These are phyloP conservation scores for Stratiolaelaps scimitus DNA, from an alignment of 1,140 invertebrate species.

Conservation along the genomic window DNA sequence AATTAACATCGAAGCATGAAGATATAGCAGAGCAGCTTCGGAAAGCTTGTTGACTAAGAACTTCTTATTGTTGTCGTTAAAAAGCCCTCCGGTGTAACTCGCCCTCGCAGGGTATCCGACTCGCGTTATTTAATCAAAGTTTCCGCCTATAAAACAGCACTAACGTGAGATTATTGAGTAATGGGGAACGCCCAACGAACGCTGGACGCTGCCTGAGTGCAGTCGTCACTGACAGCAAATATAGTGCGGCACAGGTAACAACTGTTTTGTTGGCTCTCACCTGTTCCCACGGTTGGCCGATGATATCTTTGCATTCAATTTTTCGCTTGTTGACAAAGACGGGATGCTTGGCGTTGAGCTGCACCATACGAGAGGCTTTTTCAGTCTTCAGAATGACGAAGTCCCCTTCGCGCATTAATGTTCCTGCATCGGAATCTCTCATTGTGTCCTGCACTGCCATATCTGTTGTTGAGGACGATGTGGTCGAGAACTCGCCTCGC, in stretches of 20 bases:
- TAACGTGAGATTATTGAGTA: background rate
- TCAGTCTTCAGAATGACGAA: constrained; percentile 27
- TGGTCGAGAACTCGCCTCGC: too few species aligned
- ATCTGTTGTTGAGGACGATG: too few species aligned
- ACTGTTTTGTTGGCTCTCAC: constrained; percentile 56
- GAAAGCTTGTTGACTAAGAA: too few species aligned
- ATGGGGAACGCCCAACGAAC: background rate
- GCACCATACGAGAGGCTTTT: constrained; percentile 36
- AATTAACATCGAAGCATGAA: background rate
- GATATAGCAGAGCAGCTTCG: too few species aligned
- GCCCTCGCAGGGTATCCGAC: too few species aligned
- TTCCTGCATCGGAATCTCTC: too few species aligned
- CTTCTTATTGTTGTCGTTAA: too few species aligned
- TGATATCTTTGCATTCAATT: constrained; percentile 54
- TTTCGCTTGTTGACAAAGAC: constrained; percentile 42
- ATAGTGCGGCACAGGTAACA: constrained; percentile 42
- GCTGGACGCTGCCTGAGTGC: background rate
- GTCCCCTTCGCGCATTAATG: background rate
- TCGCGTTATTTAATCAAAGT: too few species aligned
- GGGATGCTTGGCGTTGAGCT: constrained; percentile 37
- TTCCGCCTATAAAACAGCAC: too few species aligned
- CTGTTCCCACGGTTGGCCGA: constrained; percentile 59
- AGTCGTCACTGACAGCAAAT: constrained; percentile 24
- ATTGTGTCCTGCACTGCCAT: too few species aligned
- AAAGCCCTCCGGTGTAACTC: too few species aligned